Evolutionary conservation across 2,888 invertebrate genomes (phyloP).

Genomic region (Vesta saturnalis): DNA sequence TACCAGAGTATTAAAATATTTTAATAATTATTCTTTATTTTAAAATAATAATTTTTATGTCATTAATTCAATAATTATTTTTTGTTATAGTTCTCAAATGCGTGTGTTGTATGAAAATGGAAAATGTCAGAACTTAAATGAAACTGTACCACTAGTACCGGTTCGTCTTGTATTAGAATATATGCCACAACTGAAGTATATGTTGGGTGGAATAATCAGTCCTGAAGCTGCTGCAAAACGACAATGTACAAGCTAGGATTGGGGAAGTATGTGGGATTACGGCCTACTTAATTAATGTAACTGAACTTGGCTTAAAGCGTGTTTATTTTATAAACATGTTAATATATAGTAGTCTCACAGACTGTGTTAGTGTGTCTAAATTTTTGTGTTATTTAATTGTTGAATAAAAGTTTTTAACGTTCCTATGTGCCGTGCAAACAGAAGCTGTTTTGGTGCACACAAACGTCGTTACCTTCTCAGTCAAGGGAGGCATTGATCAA

Average conservation of each 20-base stretch:
- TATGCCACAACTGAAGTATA: conserved; percentile 89
- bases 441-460: conserved; percentile 26
- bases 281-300: conserved; percentile 20
- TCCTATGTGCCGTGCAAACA: conserved; percentile 37
- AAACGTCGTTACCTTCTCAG: conserved; percentile 30
- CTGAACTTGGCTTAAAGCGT: background rate
- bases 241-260: conserved; percentile 71
- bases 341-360: conserved; percentile 21
- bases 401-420: conserved; percentile 28
- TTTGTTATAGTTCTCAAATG: conserved; percentile 66
- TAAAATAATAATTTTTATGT: background rate
- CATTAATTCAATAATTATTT: background rate
- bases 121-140: conserved; percentile 76
- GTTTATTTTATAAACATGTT: background rate
- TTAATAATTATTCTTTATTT: background rate
- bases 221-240: conserved; percentile 63
- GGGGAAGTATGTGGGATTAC: conserved; percentile 60
- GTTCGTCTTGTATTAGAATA: conserved; percentile 85
- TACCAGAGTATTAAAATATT: conserved; percentile 3
- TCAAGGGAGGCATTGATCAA: conserved; percentile 28
- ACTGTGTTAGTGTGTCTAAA: conserved; percentile 23
- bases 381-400: conserved; percentile 19
- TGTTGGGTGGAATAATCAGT: conserved; percentile 69
- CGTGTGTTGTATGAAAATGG: conserved; percentile 80
- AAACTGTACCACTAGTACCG: conserved; percentile 81